Conservation (phyloP, 1,140 invertebrate genomes). For the Dreissena polymorpha region DNA sequence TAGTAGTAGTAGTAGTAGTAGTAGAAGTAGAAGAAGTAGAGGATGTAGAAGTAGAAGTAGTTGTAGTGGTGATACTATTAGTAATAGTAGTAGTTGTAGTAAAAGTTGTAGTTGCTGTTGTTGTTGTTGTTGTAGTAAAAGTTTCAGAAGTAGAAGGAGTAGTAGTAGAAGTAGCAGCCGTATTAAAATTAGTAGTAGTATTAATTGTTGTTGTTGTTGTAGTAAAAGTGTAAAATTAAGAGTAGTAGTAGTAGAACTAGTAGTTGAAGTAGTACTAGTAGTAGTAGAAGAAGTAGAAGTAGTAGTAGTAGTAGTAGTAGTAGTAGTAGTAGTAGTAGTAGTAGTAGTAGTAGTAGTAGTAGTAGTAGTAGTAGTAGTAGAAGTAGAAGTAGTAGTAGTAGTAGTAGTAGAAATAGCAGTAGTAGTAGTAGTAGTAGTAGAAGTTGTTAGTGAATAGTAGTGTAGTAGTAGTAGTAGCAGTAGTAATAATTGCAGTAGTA, state of each 20-base stretch:
- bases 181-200: not conserved
- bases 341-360: not conserved
- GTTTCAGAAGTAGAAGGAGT: not conserved
- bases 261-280: not conserved
- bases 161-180: not conserved
- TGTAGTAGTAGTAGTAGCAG: too few species aligned
- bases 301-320: not conserved
- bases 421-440: not conserved
- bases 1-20: not conserved
- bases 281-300: not conserved
- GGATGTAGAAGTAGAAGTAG: not conserved
- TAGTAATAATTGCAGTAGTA: too few species aligned
- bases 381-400: not conserved
- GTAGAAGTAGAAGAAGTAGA: not conserved
- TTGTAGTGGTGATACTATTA: not conserved
- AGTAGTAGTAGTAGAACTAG: not conserved
- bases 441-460: too few species aligned
- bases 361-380: not conserved
- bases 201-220: not conserved
- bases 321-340: not conserved
- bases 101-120: not conserved
- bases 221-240: not conserved
- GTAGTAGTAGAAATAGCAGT: not conserved
- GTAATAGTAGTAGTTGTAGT: not conserved
- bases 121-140: not conserved